Base-by-base conservation (phyloP, 1,140 invertebrate species). In the Holotrichia oblita region DNA sequence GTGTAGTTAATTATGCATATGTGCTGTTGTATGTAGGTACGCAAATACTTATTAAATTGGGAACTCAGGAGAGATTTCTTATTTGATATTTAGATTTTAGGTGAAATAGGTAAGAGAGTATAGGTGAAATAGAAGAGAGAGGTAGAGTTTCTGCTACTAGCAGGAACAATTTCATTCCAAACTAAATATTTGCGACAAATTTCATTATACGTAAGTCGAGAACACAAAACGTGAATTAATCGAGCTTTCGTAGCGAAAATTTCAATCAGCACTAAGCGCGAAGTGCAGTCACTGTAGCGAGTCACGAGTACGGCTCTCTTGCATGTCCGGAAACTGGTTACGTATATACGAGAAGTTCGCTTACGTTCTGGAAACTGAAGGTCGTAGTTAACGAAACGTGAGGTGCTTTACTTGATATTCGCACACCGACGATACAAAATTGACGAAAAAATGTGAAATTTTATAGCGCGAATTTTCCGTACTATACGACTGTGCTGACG, bases 221-320 rank as follows among this genome's bases (percentile, higher is more conserved):
- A 69, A 9, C 17, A n/a, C 59, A 12, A 69, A 27, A 24, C 8
- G 20, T 69, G 61, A 69, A 69, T 69, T 69, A 69, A 20, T 24
- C 61, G 61, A 34, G 27, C 61, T 69, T 69, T 34, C 61, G 27
- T 69, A n/a, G 48, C 61, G 22, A 69, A 69, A 34, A 69, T 69
- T 24, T 24, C 17, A 44, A 44, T 12, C 42, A 44, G 42, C 9
- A 3, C 42, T n/a, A 2, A n/a, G 42, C 42, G 42, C 42, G 14
- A 55, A 17, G 14, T 55, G 48, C 14, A 55, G 48, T 55, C 48
- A 17, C 10, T 14, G 14, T 14, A 6, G 48, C 48, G 48, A 34
- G 2, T 1, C 27, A 1, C 27, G 27, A 34, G 27, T 34, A 34
- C 2, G 27, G 27, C 27, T 34, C 27, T 34, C 14, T 6, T 55